Evolutionary conservation across 1,140 invertebrate species (phyloP), one percentile per base, ranked within the genome.

Genomic region (Lethrus apterus): DNA sequence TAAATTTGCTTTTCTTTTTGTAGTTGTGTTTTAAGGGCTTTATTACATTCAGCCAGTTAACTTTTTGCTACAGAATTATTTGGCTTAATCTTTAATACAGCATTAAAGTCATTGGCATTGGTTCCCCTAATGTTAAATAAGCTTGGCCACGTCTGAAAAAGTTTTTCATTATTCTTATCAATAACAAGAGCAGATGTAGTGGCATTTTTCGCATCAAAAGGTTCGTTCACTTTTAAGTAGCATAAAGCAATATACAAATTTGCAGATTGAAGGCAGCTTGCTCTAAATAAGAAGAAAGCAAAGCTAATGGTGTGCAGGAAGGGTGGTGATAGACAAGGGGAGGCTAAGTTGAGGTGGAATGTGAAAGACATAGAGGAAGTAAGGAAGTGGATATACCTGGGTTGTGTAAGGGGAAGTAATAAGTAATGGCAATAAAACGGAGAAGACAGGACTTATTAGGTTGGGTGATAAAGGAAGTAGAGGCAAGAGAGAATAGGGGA

Each of bases 1-100:
- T 94, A 99, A 8, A 91, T 73, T 58, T 87, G 82, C 71, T 92
- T 94, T 63, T 98, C 93, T 52, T 82, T 82, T 29, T 79, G 72
- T 44, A 80, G 73, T 51, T 87, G 79, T 48, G 86, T 76, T 66
- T 85, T 86, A 2, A 94, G 76, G 34, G 81, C 75, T 44, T 80
- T 73, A 40, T 80, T 79, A 66, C 89, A 92, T 13, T 83, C 57
- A 1, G 72, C 60, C 11, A 92, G 69, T 62, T 93, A 84, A 59
- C 86, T 81, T 13, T 76, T 73, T 0, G 92, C 93, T 8, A 90
- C 91, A 72, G 79, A 79, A 64, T 92, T 93, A 14, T 77, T 77
- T 2, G 86, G 79, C 49, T 67, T 57, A 3, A 64, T 44, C 35
- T 53, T 72, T 45, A 30, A 34, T 9, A 95, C 81, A 46, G 76